These are phyloP conservation scores for Callopanchax toddi DNA, from an alignment of 2,113 vertebrate species.

Conservation along the genomic window DNA sequence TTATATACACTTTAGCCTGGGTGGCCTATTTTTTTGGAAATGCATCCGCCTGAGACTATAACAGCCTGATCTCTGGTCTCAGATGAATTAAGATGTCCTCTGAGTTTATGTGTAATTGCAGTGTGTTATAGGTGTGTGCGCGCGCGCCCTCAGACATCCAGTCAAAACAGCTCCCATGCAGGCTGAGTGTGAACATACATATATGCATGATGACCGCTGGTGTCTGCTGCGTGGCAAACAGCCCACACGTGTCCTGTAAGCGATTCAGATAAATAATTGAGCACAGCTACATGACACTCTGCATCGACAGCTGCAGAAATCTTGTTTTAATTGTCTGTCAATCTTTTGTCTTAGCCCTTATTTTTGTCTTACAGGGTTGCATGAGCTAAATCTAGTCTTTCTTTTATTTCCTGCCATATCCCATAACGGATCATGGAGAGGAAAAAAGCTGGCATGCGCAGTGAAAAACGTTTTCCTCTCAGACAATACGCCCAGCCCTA, in stretches of 20 bases:
- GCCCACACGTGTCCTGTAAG: slow-evolving; percentile 9
- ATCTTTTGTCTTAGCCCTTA: slow-evolving; percentile 34
- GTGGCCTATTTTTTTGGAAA: slow-evolving; percentile 36
- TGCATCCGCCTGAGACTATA: not conserved
- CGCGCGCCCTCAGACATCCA: slow-evolving; percentile 23
- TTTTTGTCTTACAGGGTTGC: not conserved
- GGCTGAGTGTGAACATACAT: slow-evolving; percentile 35
- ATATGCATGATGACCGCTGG: slow-evolving; percentile 17
- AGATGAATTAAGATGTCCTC: not conserved
- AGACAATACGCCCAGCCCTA: slow-evolving; percentile 11
- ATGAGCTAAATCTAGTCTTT: not conserved
- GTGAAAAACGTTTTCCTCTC: slow-evolving; percentile 10
- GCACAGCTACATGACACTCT: slow-evolving; percentile 6
- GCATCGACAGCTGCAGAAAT: slow-evolving; percentile 21
- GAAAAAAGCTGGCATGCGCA: not conserved
- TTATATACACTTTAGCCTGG: slow-evolving; percentile 24
- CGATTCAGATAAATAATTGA: slow-evolving; percentile 36
- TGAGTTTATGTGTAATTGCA: slow-evolving; percentile 2
- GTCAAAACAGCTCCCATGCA: slow-evolving; percentile 23
- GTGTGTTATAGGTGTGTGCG: slow-evolving; percentile 9
- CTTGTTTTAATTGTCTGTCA: slow-evolving; percentile 43
- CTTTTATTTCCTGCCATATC: not conserved
- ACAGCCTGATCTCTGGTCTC: not conserved
- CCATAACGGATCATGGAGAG: too few relatives aligned
- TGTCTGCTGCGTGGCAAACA: slow-evolving; percentile 30